Base-by-base conservation (phyloP, 2,888 invertebrate species). In the Hyposoter didymator region DNA sequence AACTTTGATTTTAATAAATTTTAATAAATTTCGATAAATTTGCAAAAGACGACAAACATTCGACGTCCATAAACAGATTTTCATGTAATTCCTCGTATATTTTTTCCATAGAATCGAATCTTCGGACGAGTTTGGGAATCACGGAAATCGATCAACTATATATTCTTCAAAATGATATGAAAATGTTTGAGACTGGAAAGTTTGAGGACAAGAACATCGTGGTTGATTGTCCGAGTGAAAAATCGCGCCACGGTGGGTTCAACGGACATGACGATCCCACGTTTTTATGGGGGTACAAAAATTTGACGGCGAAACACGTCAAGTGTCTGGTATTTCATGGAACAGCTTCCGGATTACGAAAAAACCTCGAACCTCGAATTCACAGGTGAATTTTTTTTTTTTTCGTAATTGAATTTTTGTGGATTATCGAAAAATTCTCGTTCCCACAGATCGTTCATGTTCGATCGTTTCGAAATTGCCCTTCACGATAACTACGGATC, bases 401-500 rank as follows among this genome's bases (percentile, higher is more conserved):
- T 28, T 70, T n/a, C 0, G 19, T 8, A 4, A 22, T 47, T 14
- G 19, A 12, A 28, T 28, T 28, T 28, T 28, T 28, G 14, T 28
- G 14, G 6, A 45, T 45, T 35, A 47, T 70, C 47, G 78, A 45
- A 43, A 45, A 74, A 73, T 35, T 84, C 90, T 81, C 89, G 91
- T 92, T 92, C n/a, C n/a, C n/a, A n/a, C n/a, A 96, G 95, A 88
- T 95, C 95, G 47, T 94, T 97, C 5, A 95, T 97, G 95, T 95
- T 97, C 90, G 95, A 96, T 86, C 97, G 97, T 92, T 98, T 97
- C 17, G 99, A 99, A 94, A 97, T 98, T 82, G 96, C 97, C 1
- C 93, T 99, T 32, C 99, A 99, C 92, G 97, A 98, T 90, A 94
- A 94, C n/a, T 99, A 97, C 94, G 99, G 99, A 0, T 96, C 96